Evolutionary conservation across 2,797 vertebrate species (phyloP).

Genomic region (Propithecus perrieri): DNA sequence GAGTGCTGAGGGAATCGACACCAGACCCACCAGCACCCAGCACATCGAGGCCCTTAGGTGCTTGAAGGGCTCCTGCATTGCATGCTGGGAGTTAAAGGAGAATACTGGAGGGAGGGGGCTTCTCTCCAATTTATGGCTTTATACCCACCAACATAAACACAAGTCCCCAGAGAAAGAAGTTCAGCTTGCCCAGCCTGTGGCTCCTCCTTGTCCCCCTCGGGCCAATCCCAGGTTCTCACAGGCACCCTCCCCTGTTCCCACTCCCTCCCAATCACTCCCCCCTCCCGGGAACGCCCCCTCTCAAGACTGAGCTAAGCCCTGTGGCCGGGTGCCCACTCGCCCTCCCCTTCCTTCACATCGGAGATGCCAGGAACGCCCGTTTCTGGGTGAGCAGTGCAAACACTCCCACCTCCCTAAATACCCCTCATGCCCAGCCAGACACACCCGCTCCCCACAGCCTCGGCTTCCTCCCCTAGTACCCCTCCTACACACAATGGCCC

Average conservation of each 20-base stretch:
- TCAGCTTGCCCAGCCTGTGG: neutral
- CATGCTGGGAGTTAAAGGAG: neutral
- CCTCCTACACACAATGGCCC: constrained; percentile 30
- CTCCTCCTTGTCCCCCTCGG: neutral
- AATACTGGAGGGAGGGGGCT: neutral
- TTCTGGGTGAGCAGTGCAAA: constrained; percentile 75
- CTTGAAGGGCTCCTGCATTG: neutral
- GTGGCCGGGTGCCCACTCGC: constrained; percentile 62
- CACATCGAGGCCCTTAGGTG: neutral
- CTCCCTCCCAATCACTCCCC: neutral
- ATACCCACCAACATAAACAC: neutral
- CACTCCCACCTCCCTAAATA: constrained; percentile 68
- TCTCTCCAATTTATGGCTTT: neutral
- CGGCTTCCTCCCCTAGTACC: constrained; percentile 53
- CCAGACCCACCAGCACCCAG: neutral
- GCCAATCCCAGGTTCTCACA: neutral
- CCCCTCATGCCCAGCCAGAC: constrained; percentile 56
- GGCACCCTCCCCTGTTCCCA: neutral
- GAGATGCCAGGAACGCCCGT: constrained; percentile 70
- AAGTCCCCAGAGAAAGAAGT: neutral
- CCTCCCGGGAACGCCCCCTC: constrained; percentile 31
- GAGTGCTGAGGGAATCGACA: neutral
- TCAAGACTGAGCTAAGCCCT: constrained; percentile 27
- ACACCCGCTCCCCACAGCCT: constrained; percentile 61
- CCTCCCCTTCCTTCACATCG: constrained; percentile 57